Percentiles rank a stretch among this genome's conserved stretches.
phyloP scores from a whole-genome alignment of 2,888 invertebrate genomes.

The Cataglyphis altisquamis region DNA sequence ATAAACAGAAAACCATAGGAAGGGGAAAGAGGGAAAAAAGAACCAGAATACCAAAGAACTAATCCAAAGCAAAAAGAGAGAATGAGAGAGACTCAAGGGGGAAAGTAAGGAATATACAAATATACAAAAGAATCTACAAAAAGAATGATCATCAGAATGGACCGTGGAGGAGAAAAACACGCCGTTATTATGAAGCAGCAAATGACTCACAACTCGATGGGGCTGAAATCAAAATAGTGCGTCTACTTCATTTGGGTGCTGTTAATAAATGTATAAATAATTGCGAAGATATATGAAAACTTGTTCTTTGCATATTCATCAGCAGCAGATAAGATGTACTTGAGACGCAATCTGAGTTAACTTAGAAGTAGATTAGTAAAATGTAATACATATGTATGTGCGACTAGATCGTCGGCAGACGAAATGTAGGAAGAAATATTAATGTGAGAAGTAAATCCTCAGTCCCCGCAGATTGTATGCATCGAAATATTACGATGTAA shows the following conservation, averaged over 20 bases:
- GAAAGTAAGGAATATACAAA: background rate
- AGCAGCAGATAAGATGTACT: background rate
- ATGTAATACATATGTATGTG: background rate
- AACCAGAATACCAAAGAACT: conserved; percentile 72
- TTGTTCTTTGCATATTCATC: background rate
- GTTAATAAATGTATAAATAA: conserved; percentile 35
- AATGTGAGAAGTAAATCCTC: background rate
- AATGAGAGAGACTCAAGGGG: conserved; percentile 41
- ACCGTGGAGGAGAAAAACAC: conserved; percentile 25
- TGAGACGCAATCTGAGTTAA: conserved; percentile 10
- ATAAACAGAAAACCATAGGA: conserved; percentile 9
- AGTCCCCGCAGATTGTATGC: background rate
- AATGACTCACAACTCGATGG: conserved; percentile 27
- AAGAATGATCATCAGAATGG: conserved; percentile 21
- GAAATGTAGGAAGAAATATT: background rate
- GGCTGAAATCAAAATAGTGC: conserved; percentile 14
- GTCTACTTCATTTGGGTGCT: conserved; percentile 12
- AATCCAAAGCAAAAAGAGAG: conserved; percentile 65
- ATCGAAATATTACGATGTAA: background rate
- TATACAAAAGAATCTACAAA: conserved; percentile 18
- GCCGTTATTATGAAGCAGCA: conserved; percentile 48
- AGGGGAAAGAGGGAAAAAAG: conserved; percentile 34
- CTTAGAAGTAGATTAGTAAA: conserved; percentile 24
- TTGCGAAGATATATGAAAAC: background rate
- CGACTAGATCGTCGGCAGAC: conserved; percentile 3